Base-by-base conservation (phyloP, 2,113 vertebrate genomes). In the Rhabdomys dilectus region DNA sequence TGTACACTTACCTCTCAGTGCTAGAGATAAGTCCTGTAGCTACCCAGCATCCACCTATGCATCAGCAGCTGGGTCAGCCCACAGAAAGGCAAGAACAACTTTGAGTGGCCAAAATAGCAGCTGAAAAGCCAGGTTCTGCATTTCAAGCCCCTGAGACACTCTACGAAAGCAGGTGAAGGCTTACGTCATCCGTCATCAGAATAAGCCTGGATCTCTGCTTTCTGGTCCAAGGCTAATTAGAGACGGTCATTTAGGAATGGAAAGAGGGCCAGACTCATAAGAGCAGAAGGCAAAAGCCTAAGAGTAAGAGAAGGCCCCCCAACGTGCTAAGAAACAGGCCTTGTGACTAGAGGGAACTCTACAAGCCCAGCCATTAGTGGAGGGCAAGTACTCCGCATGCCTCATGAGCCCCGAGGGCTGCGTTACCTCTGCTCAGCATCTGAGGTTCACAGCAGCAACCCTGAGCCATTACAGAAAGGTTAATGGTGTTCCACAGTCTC, bases 381-480 rank as follows among this genome's bases (percentile, higher is more conserved):
- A 91, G 90, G 94, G 72, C 95, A 93, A n/a, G 73, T 39, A 22
- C 93, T 92, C 91, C 1, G 42, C 91, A 45, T 91, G 70, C 93
- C 96, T 68, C 90, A 2, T 1, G 1, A 90, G 97, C 96, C 97
- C 97, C 51, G 0, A 88, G 95, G 96, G 96, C 93, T 62, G 68
- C 31, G 53, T 81, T 77, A 22, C 92, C 95, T 95, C 94, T 19
- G 70, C 88, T 68, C 90, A 9, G 80, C 85, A 21, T 87, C 68
- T 15, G 64, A 82, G 96, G 94, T 91, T 96, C 95, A 58, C 76
- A 86, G 93, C 81, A 1, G 95, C 97, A 89, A 96, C 96, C 97
- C 96, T 53, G 95, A 93, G 96, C 93, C 96, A 95, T 97, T 96
- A 97, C 3, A 3, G 96, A 97, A 97, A 97, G 97, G 97, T 97